Conservation (phyloP, 2,888 invertebrate genomes). For the Rapana venosa region DNA sequence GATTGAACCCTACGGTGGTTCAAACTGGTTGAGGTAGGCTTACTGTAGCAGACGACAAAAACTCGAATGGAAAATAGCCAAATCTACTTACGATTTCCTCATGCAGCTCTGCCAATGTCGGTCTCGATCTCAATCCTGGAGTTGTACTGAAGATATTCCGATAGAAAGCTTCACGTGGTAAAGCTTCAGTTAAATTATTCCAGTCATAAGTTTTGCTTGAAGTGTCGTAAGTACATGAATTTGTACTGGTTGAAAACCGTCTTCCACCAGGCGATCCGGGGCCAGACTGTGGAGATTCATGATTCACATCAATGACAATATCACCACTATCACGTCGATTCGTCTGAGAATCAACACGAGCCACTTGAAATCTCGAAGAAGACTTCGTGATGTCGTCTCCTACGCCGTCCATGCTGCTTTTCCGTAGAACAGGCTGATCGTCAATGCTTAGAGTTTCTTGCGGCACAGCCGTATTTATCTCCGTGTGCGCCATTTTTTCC, state of each 20-base stretch:
- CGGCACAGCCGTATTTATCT: not conserved
- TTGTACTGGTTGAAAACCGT: slow-evolving; percentile 52
- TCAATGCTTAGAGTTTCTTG: not conserved
- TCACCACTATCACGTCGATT: slow-evolving; percentile 46
- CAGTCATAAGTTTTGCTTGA: slow-evolving; percentile 62
- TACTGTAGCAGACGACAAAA: slow-evolving; percentile 42
- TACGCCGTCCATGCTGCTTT: slow-evolving; percentile 43
- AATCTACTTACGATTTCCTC: slow-evolving; percentile 70
- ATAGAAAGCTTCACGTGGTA: slow-evolving; percentile 72
- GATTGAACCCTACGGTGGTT: not conserved
- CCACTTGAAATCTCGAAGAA: slow-evolving; percentile 69
- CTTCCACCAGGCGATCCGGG: slow-evolving; percentile 53
- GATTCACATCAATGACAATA: slow-evolving; percentile 8
- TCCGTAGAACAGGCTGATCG: slow-evolving; percentile 14
- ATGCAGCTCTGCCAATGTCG: slow-evolving; percentile 78
- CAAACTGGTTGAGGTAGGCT: not conserved
- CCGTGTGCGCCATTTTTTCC: slow-evolving; percentile 52
- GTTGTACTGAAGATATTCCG: slow-evolving; percentile 71
- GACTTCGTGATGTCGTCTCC: slow-evolving; percentile 56
- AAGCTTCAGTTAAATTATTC: slow-evolving; percentile 68
- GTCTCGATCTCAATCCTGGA: slow-evolving; percentile 69
- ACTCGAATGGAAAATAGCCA: not conserved
- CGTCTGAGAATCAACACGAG: slow-evolving; percentile 66
- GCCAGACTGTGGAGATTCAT: slow-evolving; percentile 29
- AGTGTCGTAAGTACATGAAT: slow-evolving; percentile 50